A percentile compares a stretch with the other conserved stretches of the same genome.
phyloP scores from a whole-genome alignment of 2,113 vertebrate genomes.

The Etheostoma cragini region DNA sequence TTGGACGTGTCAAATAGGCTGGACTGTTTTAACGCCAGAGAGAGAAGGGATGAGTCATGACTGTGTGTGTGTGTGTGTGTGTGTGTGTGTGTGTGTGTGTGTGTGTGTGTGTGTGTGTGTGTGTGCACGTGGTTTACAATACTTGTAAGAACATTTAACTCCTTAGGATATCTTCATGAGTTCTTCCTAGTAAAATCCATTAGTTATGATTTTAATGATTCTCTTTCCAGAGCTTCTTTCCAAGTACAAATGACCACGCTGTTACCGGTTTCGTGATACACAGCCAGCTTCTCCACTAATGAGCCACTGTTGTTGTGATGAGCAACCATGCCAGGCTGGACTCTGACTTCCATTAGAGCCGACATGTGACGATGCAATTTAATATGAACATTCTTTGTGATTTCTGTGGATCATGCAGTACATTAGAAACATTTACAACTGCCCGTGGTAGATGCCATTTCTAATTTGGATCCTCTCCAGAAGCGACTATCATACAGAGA shows the following conservation, averaged over 20 bases:
- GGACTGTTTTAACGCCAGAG: slow-evolving; percentile 42
- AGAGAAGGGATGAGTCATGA: slow-evolving; percentile 40
- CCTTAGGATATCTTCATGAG: background rate
- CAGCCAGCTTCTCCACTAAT: slow-evolving; percentile 22
- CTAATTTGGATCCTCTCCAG: background rate
- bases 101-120: slow-evolving; percentile 11
- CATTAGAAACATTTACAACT: too few species aligned
- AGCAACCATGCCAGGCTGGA: background rate
- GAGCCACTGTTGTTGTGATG: slow-evolving; percentile 5
- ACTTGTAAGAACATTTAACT: background rate
- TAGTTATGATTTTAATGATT: slow-evolving; percentile 8
- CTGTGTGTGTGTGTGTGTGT: slow-evolving; percentile 12
- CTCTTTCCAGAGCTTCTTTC: background rate
- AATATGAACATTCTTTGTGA: background rate
- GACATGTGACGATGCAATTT: background rate
- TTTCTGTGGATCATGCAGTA: too few species aligned
- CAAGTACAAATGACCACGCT: slow-evolving; percentile 15
- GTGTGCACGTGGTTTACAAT: background rate
- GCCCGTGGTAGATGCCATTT: too few species aligned
- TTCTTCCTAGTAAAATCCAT: background rate
- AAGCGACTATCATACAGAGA: background rate
- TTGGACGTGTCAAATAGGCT: slow-evolving; percentile 37
- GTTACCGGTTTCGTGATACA: slow-evolving; percentile 13
- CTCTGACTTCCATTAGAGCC: slow-evolving; percentile 7
- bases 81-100: slow-evolving; percentile 30